These are phyloP conservation scores for Bombus cullumanus DNA, from an alignment of 1,140 invertebrate species.

Conservation along the genomic window DNA sequence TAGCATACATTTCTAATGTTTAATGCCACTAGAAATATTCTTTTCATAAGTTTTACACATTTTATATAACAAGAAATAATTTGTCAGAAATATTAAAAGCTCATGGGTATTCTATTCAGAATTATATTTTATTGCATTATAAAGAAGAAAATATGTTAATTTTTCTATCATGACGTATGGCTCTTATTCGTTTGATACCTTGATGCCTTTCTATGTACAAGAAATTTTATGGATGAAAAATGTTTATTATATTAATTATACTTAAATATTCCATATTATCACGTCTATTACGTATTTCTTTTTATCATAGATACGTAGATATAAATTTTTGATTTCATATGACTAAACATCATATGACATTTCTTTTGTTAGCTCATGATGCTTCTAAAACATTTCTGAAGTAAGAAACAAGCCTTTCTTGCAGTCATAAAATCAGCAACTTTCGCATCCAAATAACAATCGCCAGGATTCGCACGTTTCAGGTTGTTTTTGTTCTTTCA, in stretches of 20 bases:
- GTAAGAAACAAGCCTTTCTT: no score
- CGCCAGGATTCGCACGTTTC: background rate
- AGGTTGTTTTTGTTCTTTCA: background rate
- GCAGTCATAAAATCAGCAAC: background rate
- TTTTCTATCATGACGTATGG: background rate
- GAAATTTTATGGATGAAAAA: background rate
- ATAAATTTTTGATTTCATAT: background rate
- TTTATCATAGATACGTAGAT: background rate
- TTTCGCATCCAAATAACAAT: background rate
- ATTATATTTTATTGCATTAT: background rate
- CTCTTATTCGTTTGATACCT: background rate
- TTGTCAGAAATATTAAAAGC: background rate
- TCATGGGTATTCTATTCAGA: background rate
- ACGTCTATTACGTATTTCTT: background rate
- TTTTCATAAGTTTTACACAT: no score
- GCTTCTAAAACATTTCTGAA: background rate
- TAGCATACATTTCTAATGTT: no score
- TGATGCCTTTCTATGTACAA: background rate
- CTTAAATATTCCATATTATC: background rate
- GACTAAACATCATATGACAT: background rate
- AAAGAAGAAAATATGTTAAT: background rate
- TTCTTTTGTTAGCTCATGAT: no score
- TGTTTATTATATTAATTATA: background rate
- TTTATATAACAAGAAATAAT: no score
- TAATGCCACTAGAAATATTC: no score